phyloP scores from a whole-genome alignment of 2,888 invertebrate species.

The Germaria angustata region DNA sequence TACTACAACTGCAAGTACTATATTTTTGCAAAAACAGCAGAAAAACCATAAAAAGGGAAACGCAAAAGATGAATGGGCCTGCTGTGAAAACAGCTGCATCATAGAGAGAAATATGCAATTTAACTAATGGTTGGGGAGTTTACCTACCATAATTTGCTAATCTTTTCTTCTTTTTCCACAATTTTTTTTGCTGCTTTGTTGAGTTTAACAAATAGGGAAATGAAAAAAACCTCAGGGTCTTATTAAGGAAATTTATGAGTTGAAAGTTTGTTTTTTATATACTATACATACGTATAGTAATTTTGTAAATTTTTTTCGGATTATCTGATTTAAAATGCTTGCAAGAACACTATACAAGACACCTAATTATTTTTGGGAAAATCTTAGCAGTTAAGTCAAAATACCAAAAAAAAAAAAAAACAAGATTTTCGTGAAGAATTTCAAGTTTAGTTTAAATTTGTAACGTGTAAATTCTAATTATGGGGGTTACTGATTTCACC shows the following conservation, averaged over 20 bases:
- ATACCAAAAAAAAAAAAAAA: no score
- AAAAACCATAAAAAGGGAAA: slow-evolving; percentile 58
- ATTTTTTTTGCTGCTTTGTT: slow-evolving; percentile 19
- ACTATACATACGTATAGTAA: no score
- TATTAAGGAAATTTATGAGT: slow-evolving; percentile 56
- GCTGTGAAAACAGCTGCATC: slow-evolving; percentile 61
- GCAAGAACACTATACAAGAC: no score
- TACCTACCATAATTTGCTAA: slow-evolving; percentile 64
- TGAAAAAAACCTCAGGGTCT: slow-evolving; percentile 42
- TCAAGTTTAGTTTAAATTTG: no score
- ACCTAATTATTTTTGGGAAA: no score
- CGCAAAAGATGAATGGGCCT: slow-evolving; percentile 44
- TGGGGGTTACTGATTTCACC: no score
- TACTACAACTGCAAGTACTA: slow-evolving; percentile 25
- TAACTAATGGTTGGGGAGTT: slow-evolving; percentile 63
- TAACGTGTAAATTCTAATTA: no score
- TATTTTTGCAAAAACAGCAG: slow-evolving; percentile 45
- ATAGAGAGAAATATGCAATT: slow-evolving; percentile 53
- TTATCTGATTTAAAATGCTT: slow-evolving; percentile 2
- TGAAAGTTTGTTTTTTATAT: slow-evolving; percentile 14
- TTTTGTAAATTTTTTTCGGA: not conserved
- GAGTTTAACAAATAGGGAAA: slow-evolving; percentile 30
- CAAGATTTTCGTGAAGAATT: no score
- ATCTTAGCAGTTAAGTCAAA: no score
- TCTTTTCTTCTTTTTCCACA: slow-evolving; percentile 17